phyloP scores from a whole-genome alignment of 1,140 invertebrate genomes.

The Pseudoatta argentina region DNA sequence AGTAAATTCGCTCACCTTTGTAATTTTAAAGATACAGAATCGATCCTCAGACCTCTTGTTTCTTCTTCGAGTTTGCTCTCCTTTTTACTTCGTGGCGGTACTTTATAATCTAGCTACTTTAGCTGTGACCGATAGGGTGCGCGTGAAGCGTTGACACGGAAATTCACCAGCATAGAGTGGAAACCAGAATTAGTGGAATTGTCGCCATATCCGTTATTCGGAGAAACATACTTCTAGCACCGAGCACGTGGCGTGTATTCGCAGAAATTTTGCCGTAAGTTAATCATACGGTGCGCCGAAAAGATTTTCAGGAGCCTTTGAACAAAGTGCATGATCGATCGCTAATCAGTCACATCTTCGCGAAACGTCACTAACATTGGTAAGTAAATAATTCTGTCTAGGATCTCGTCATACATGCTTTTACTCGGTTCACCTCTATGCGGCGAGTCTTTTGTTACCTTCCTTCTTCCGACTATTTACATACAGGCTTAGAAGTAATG shows the following conservation, averaged over 20 bases:
- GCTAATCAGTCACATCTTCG: background rate
- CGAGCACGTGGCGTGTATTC: constrained; percentile 73
- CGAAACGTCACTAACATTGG: constrained; percentile 61
- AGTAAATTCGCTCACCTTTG: too few relatives aligned
- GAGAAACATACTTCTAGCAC: constrained; percentile 77
- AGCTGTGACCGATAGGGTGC: background rate
- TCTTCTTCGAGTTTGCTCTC: too few relatives aligned
- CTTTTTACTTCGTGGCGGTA: too few relatives aligned
- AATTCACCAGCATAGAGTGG: background rate
- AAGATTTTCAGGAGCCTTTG: background rate
- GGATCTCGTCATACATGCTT: constrained; percentile 56
- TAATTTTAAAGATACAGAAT: too few relatives aligned
- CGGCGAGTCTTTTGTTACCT: constrained; percentile 56
- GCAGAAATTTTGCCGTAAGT: constrained; percentile 58
- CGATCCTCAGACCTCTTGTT: too few relatives aligned
- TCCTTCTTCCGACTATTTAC: background rate
- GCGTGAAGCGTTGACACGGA: constrained; percentile 39
- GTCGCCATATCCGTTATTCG: constrained; percentile 80
- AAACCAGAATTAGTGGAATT: background rate
- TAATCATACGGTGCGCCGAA: constrained; percentile 41
- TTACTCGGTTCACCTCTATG: background rate
- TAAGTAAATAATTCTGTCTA: constrained; percentile 34
- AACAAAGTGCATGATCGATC: background rate
- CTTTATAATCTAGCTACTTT: too few relatives aligned
- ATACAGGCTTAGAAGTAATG: background rate